Conservation (phyloP, 1,140 invertebrate species). For the Tetragonula clypearis region DNA sequence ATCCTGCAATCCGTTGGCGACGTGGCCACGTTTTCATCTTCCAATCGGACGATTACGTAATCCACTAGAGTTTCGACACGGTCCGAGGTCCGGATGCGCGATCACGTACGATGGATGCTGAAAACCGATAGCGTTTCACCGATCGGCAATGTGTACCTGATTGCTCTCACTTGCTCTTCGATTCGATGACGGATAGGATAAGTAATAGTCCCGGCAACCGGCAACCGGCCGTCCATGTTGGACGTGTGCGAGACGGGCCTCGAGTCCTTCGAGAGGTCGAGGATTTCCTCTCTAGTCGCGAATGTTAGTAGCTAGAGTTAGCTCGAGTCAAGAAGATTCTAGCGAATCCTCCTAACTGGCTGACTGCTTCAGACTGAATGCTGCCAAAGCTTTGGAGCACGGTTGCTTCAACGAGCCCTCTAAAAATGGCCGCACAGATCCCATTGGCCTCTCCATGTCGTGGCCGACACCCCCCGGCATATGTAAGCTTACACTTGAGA, state of each 20-base stretch:
- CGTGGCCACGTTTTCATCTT: not conserved
- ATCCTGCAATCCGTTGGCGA: not conserved
- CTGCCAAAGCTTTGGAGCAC: constrained; percentile 74
- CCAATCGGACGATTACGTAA: constrained; percentile 48
- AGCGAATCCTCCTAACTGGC: constrained; percentile 68
- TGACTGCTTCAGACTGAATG: constrained; percentile 81
- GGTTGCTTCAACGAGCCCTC: constrained; percentile 78
- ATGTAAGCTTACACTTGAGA: constrained; percentile 81
- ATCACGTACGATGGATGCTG: not conserved
- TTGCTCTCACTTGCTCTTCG: constrained; percentile 3
- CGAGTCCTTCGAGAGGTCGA: constrained; percentile 22
- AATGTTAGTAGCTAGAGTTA: not conserved
- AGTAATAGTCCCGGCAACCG: not conserved
- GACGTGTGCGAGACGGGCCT: not conserved
- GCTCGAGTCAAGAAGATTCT: constrained; percentile 16
- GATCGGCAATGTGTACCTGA: constrained; percentile 29
- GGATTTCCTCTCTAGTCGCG: not conserved
- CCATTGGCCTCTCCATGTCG: constrained; percentile 78
- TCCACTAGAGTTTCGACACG: constrained; percentile 27
- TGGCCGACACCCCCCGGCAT: constrained; percentile 72
- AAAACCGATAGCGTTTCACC: constrained; percentile 25
- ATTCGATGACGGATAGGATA: constrained; percentile 1
- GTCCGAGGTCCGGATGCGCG: not conserved
- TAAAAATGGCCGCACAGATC: constrained; percentile 81
- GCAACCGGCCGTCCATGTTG: not conserved